phyloP scores from a whole-genome alignment of 2,888 invertebrate species.

The Nomada fabriciana region DNA sequence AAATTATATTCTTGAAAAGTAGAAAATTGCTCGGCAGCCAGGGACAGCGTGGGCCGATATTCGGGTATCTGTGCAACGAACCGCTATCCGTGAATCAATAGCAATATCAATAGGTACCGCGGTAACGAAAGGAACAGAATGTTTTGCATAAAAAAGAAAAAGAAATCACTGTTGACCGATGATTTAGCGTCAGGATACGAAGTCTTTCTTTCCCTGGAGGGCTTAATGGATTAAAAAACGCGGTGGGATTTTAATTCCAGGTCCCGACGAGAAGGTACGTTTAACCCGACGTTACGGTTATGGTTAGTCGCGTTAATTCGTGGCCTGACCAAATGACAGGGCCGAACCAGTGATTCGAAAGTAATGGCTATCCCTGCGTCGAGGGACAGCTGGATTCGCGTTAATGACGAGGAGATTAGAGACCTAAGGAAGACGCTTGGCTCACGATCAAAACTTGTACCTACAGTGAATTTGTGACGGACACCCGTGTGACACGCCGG shows the following conservation, averaged over 20 bases:
- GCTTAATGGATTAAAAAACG: slow-evolving; percentile 62
- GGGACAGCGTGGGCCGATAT: slow-evolving; percentile 38
- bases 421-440: slow-evolving; percentile 37
- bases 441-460: slow-evolving; percentile 12
- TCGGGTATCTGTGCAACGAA: slow-evolving; percentile 7
- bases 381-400: slow-evolving; percentile 57
- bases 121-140: too few relatives aligned
- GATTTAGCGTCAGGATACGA: slow-evolving; percentile 26
- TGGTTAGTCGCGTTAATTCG: slow-evolving; percentile 63
- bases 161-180: background rate
- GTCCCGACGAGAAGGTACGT: slow-evolving; percentile 51
- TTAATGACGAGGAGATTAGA: slow-evolving; percentile 66
- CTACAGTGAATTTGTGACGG: background rate
- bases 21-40: slow-evolving; percentile 77
- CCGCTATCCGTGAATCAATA: too few relatives aligned
- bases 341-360: slow-evolving; percentile 63
- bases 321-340: slow-evolving; percentile 69
- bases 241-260: slow-evolving; percentile 57
- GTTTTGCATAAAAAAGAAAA: background rate
- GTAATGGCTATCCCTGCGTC: slow-evolving; percentile 61
- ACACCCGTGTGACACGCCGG: slow-evolving; percentile 3
- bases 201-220: background rate
- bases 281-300: slow-evolving; percentile 62
- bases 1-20: slow-evolving; percentile 83
- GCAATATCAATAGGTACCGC: background rate